Evolutionary conservation across 2,113 vertebrate species (phyloP), one percentile per base, ranked within the genome.

Genomic region (Mesembrinibis cayennensis): DNA sequence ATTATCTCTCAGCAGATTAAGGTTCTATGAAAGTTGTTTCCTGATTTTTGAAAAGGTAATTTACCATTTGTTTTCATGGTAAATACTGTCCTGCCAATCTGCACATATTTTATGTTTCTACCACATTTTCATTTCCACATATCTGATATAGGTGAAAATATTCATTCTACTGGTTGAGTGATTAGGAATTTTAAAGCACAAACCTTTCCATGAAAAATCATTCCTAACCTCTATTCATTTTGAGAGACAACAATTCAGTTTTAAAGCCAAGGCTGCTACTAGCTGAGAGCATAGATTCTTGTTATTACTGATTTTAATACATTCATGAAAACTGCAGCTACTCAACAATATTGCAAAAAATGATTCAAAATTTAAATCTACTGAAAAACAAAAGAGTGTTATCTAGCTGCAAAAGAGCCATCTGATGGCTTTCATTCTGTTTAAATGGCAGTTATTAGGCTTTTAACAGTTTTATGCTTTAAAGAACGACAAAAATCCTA

Each of bases 391-490:
- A 85, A 85, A 72, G 30, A 59, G 13, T 55, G 83, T 82, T 81
- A n/a, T 92, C 79, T 58, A 72, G 18, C 42, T 87, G n/a, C 3
- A 89, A 74, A 94, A 86, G 32, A 92, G 5, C 2, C 14, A 71
- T 90, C 55, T 90, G 55, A 80, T 56, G 26, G 19, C 62, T 90
- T 50, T 94, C 4, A 72, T 83, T 82, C n/a, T 81, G 47, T 50
- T 82, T 94, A 86, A 96, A 90, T 78, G 84, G 87, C 71, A 81
- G 63, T 74, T 90, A 85, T 93, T 71, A 95, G 52, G 36, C 34
- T 91, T 92, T 86, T 63, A 92, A 63, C 4, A 20, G 18, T 71
- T 93, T 81, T 36, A 47, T 71, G 38, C 59, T 93, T 63, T 89
- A 77, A 94, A 85, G 38, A 76, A 83, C 62, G 20, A 93, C 40